phyloP scores from a whole-genome alignment of 2,113 vertebrate genomes.

The Poicephalus meyeri region DNA sequence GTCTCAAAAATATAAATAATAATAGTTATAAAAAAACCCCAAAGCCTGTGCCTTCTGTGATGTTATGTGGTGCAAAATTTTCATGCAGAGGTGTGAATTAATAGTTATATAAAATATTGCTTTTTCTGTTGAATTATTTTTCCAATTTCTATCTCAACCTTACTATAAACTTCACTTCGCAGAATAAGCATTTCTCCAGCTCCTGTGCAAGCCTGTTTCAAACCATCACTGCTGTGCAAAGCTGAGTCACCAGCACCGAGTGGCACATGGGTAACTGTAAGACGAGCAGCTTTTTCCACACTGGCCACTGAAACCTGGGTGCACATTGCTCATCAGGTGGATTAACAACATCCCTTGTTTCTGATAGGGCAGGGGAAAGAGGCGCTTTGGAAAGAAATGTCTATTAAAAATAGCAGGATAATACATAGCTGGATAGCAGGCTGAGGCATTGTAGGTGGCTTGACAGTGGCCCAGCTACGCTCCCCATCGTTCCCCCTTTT shows the following conservation, averaged over 20 bases:
- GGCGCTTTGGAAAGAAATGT: not conserved
- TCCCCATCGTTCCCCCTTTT: not conserved
- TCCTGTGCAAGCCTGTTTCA: not conserved
- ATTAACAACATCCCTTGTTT: accelerated
- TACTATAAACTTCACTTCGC: accelerated
- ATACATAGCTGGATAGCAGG: not conserved
- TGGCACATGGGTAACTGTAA: accelerated
- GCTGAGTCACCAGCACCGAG: not conserved
- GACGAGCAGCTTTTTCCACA: accelerated
- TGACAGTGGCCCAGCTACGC: not conserved
- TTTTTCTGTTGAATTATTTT: not conserved
- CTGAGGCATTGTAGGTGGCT: not conserved
- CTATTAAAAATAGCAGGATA: not conserved
- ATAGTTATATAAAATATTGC: accelerated
- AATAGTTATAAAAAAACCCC: not conserved
- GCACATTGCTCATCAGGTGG: not conserved
- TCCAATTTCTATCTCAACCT: accelerated
- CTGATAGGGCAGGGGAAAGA: not conserved
- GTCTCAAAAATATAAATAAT: not conserved
- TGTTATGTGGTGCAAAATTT: not conserved
- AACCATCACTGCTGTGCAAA: accelerated
- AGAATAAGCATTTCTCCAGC: accelerated
- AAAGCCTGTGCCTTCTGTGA: accelerated
- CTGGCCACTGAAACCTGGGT: not conserved
- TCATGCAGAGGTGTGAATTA: not conserved